Evolutionary conservation across 2,888 invertebrate genomes (phyloP).

Genomic region (Drosophila tanythrix): DNA sequence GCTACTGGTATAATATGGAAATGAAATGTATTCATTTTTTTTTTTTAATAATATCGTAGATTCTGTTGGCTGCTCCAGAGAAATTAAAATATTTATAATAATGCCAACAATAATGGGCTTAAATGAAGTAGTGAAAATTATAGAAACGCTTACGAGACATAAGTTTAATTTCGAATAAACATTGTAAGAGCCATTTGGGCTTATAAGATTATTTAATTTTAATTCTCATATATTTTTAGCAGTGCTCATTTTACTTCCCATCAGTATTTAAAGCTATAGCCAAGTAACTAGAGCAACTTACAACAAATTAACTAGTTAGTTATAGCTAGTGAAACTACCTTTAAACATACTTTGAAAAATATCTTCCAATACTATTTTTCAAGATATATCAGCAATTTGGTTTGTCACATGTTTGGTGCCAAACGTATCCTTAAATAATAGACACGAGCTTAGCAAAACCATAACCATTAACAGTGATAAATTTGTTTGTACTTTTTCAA

Average conservation of each 20-base stretch:
- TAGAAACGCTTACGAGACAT: background rate
- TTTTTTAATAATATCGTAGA: background rate
- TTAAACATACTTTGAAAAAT: background rate
- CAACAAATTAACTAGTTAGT: background rate
- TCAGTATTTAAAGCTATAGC: background rate
- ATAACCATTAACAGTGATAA: constrained; percentile 6
- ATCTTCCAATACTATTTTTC: background rate
- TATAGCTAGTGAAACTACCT: background rate
- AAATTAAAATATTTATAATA: background rate
- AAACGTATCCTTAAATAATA: background rate
- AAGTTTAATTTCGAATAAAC: background rate
- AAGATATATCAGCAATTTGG: background rate
- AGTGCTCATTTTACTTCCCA: background rate
- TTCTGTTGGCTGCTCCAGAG: background rate
- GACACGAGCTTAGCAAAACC: background rate
- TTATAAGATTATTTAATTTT: background rate
- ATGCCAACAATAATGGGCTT: background rate
- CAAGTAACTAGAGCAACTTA: background rate
- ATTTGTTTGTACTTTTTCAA: constrained; percentile 8
- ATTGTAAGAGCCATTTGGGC: background rate
- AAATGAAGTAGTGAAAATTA: background rate
- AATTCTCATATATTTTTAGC: background rate
- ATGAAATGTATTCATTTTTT: background rate
- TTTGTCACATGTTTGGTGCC: background rate
- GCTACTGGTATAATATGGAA: background rate